Evolutionary conservation across 1,140 invertebrate genomes (phyloP).

Genomic region (Atta texana): DNA sequence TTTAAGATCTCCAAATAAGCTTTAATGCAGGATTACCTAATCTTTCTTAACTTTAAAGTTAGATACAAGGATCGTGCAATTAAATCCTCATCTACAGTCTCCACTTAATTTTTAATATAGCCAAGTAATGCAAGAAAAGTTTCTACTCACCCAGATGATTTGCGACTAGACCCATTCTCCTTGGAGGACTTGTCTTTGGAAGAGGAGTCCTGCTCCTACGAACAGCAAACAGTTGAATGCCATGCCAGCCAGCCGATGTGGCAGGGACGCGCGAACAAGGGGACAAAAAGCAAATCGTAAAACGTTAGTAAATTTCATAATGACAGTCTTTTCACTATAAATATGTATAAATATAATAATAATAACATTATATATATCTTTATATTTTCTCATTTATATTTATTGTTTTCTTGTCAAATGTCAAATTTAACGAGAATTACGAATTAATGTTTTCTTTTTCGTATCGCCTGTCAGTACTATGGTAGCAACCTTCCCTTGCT

Average conservation of each 20-base stretch:
- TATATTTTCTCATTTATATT: conserved; percentile 29
- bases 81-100: conserved; percentile 23
- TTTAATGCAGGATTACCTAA: conserved; percentile 28
- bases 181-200: conserved; percentile 86
- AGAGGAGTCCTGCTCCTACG: conserved; percentile 87
- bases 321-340: conserved; percentile 56
- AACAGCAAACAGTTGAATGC: conserved; percentile 88
- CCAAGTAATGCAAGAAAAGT: conserved; percentile 19
- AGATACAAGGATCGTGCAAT: conserved; percentile 46
- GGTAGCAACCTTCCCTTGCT: conserved; percentile 61
- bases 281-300: conserved; percentile 86
- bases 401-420: background rate
- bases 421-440: conserved; percentile 52
- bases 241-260: conserved; percentile 87
- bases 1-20: conserved; percentile 20
- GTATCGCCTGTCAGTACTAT: conserved; percentile 49
- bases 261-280: conserved; percentile 86
- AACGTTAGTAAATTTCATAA: conserved; percentile 82
- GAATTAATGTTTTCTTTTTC: conserved; percentile 43
- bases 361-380: conserved; percentile 6
- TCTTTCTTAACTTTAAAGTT: conserved; percentile 18
- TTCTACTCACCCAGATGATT: conserved; percentile 86
- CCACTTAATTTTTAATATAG: conserved; percentile 12
- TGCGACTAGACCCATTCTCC: conserved; percentile 88
- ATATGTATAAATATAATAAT: conserved; percentile 50